Evolutionary conservation across 2,888 invertebrate genomes (phyloP).

Genomic region (Lampropteryx suffumata): DNA sequence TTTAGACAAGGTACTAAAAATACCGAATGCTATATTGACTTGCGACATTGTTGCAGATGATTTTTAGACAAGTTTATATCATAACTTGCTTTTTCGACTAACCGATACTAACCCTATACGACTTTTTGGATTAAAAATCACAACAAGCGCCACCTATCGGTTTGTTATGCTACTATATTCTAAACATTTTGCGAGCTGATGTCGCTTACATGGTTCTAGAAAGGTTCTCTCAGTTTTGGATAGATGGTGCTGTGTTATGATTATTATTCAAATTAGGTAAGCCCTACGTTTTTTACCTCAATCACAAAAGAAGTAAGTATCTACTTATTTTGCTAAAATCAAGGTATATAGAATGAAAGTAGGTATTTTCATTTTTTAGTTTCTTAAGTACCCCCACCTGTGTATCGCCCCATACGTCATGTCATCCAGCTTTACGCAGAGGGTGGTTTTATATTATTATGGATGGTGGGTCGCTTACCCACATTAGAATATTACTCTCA

Average conservation of each 20-base stretch:
- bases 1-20: too few relatives aligned
- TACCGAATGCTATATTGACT: too few relatives aligned
- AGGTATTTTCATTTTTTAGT: too few relatives aligned
- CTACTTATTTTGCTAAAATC: too few relatives aligned
- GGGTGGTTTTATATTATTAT: slow-evolving; percentile 68
- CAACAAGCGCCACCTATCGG: slow-evolving; percentile 13
- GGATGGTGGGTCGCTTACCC: slow-evolving; percentile 70
- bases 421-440: slow-evolving; percentile 51
- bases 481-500: slow-evolving; percentile 76
- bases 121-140: neutral
- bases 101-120: too few relatives aligned
- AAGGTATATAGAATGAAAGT: too few relatives aligned
- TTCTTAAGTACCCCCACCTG: neutral
- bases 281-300: too few relatives aligned
- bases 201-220: neutral
- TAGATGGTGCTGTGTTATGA: slow-evolving; percentile 1
- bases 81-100: too few relatives aligned
- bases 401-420: slow-evolving; percentile 5
- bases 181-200: neutral
- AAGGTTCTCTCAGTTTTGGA: neutral
- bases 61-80: too few relatives aligned
- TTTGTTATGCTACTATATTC: neutral
- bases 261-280: too few relatives aligned
- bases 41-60: too few relatives aligned
- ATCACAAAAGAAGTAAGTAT: too few relatives aligned